Conservation (phyloP, 2,888 invertebrate genomes). For the Sinodicranocentrus sp. region DNA sequence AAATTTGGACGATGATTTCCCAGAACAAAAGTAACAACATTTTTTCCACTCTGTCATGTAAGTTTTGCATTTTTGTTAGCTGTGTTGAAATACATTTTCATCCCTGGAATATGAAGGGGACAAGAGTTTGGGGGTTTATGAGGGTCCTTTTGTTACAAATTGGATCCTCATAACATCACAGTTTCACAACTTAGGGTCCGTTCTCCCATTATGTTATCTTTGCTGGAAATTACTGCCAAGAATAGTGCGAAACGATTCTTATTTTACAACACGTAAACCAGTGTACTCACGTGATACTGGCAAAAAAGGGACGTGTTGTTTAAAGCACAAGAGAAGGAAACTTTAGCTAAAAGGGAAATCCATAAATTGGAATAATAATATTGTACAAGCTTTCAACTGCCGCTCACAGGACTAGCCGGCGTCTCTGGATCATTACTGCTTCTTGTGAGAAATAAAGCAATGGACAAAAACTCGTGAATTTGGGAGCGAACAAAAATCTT, state of each 20-base stretch:
- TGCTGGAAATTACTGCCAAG: conserved; percentile 4
- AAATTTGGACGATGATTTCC: conserved; percentile 40
- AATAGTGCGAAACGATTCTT: conserved; percentile 16
- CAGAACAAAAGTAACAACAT: conserved; percentile 42
- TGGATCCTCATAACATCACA: no score
- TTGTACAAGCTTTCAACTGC: background rate
- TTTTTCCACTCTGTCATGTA: conserved; percentile 23
- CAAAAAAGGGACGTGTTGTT: conserved; percentile 25
- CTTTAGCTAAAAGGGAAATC: conserved; percentile 38
- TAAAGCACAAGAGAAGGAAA: conserved; percentile 30
- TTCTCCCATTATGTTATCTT: no score
- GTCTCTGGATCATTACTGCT: conserved; percentile 43
- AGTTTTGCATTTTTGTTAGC: background rate
- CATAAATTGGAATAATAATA: conserved; percentile 55
- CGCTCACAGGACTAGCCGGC: conserved; percentile 30
- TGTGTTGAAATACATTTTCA: conserved; percentile 55
- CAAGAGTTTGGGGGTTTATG: background rate
- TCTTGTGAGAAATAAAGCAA: conserved; percentile 28
- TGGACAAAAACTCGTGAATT: conserved; percentile 7
- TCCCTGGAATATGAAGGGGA: conserved; percentile 37
- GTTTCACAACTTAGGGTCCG: no score
- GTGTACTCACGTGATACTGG: background rate
- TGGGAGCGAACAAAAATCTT: background rate
- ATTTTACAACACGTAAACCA: background rate
- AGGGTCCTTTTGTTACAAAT: background rate